A percentile compares a stretch with the other conserved stretches of the same genome.
phyloP scores from a whole-genome alignment of 2,888 invertebrate species.

The Ormyrus labotus region DNA sequence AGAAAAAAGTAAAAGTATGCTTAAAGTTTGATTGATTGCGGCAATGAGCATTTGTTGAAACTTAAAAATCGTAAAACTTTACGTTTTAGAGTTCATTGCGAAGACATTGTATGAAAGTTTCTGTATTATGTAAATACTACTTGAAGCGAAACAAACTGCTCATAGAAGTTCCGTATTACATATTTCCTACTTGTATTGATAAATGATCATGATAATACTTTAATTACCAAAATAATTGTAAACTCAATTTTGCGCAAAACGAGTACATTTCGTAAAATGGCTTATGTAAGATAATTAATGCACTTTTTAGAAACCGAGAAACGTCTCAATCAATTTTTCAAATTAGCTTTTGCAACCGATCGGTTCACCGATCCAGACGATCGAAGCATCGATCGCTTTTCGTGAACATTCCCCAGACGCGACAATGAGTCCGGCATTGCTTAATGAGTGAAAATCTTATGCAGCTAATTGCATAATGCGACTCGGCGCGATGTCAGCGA shows the following conservation, averaged over 20 bases:
- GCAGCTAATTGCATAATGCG: constrained; percentile 35
- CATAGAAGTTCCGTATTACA: not conserved
- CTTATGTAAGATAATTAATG: too few species aligned
- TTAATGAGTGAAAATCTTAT: constrained; percentile 36
- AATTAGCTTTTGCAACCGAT: too few species aligned
- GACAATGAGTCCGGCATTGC: constrained; percentile 32
- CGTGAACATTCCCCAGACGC: not conserved
- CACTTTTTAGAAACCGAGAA: too few species aligned
- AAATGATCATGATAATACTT: not conserved
- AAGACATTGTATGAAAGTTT: constrained; percentile 10
- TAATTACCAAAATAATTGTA: not conserved
- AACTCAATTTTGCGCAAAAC: not conserved
- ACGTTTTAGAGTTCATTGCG: not conserved
- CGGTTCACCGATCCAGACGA: not conserved
- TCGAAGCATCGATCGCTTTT: not conserved
- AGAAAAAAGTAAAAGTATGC: too few species aligned
- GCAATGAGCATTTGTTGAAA: too few species aligned
- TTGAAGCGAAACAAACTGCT: constrained; percentile 20
- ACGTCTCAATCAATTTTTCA: too few species aligned
- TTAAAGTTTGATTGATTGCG: too few species aligned
- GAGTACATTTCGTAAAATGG: not conserved
- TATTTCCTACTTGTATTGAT: not conserved
- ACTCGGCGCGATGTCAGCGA: constrained; percentile 27
- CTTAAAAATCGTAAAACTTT: too few species aligned
- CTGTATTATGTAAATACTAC: constrained; percentile 18